These are phyloP conservation scores for Desoria tigrina DNA, from an alignment of 2,888 invertebrate genomes.

Conservation along the genomic window DNA sequence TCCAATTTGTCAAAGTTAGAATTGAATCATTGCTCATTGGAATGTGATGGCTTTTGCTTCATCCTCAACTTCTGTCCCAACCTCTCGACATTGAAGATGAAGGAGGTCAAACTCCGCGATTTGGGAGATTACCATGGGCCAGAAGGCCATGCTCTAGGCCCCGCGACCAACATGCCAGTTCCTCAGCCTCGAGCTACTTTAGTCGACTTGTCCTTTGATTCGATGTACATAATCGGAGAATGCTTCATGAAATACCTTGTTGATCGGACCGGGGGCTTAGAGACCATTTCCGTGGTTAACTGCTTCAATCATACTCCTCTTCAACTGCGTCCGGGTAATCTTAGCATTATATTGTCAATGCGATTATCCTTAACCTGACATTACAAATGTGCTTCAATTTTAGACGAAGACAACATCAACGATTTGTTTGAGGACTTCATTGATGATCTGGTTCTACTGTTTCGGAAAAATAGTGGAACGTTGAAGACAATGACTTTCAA, in stretches of 20 bases:
- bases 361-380: no score
- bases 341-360: no score
- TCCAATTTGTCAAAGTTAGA: not conserved
- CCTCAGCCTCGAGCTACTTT: not conserved
- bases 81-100: not conserved
- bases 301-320: not conserved
- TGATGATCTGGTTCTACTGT: not conserved
- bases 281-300: not conserved
- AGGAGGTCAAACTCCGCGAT: not conserved
- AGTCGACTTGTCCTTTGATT: not conserved
- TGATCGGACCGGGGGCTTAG: not conserved
- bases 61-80: not conserved
- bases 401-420: not conserved
- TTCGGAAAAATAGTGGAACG: not conserved
- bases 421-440: not conserved
- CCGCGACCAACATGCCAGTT: not conserved
- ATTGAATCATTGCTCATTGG: not conserved
- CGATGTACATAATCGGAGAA: not conserved
- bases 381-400: no score
- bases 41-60: not conserved
- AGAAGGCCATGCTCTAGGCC: no score
- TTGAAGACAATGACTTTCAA: not conserved
- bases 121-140: not conserved
- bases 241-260: not conserved
- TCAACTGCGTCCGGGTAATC: not conserved